These are phyloP conservation scores for Malthinus seriepunctatus DNA, from an alignment of 2,888 invertebrate genomes.

Conservation along the genomic window DNA sequence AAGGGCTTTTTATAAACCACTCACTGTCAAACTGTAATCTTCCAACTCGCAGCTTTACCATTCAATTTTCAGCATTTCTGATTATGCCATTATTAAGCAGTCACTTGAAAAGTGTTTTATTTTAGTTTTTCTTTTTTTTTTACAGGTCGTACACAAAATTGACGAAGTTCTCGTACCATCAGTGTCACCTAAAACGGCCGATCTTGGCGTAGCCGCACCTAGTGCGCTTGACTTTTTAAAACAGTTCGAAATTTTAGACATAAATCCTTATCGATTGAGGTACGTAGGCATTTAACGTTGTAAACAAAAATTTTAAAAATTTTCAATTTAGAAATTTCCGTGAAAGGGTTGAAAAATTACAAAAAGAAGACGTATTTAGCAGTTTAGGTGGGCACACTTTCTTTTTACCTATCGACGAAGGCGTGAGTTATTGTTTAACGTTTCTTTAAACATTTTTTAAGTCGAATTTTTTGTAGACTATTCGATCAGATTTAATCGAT, in stretches of 20 bases:
- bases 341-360: conserved; percentile 71
- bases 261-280: conserved; percentile 75
- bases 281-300: conserved; percentile 50
- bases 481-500: conserved; percentile 69
- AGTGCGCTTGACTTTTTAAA: conserved; percentile 80
- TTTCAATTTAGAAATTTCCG: conserved; percentile 65
- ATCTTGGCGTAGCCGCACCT: conserved; percentile 72
- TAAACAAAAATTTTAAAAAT: conserved; percentile 10
- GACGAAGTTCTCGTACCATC: conserved; percentile 85
- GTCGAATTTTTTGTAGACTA: conserved; percentile 38
- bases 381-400: conserved; percentile 83
- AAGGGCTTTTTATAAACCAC: neutral
- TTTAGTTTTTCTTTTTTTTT: conserved; percentile 24
- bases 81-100: neutral
- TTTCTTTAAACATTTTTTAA: neutral
- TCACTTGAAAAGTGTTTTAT: neutral
- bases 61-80: conserved; percentile 2
- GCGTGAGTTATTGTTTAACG: conserved; percentile 60
- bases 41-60: conserved; percentile 10
- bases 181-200: conserved; percentile 63
- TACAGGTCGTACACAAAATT: conserved; percentile 83
- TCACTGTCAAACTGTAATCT: conserved; percentile 12
- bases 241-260: conserved; percentile 74
- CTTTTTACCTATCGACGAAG: conserved; percentile 89
- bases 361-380: conserved; percentile 75